phyloP scores from a whole-genome alignment of 1,140 invertebrate genomes.

The Portunus trituberculatus region DNA sequence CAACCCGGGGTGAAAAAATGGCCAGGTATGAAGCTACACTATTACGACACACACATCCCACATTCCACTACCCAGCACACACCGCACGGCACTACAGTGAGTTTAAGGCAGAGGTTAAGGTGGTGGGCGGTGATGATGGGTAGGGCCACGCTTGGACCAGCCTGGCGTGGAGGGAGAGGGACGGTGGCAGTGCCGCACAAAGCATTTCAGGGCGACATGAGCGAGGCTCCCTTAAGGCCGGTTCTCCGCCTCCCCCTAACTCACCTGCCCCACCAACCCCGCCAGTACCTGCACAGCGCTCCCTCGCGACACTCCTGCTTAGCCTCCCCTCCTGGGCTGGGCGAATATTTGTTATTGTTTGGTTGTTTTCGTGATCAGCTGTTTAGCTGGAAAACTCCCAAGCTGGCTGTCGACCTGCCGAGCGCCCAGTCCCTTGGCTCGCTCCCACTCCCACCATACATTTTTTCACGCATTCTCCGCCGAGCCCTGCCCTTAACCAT shows the following conservation, averaged over 20 bases:
- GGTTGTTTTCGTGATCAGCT: conserved; percentile 67
- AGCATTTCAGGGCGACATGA: conserved; percentile 48
- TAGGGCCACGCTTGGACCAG: background rate
- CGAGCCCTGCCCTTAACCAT: background rate
- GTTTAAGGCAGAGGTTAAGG: too few species aligned
- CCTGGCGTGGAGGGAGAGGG: background rate
- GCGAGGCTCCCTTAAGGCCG: background rate
- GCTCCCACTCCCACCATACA: background rate
- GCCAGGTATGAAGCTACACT: background rate
- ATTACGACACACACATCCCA: background rate
- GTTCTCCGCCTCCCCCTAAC: background rate
- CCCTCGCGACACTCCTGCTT: background rate
- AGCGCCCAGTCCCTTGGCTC: background rate
- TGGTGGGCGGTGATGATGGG: too few species aligned
- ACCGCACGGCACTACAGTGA: background rate
- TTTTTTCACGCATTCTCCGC: background rate
- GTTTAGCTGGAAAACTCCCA: conserved; percentile 67
- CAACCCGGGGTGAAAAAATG: background rate
- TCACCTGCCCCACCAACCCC: background rate
- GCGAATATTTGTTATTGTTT: conserved; percentile 59
- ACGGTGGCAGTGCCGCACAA: conserved; percentile 10
- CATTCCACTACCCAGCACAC: background rate
- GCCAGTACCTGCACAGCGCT: conserved; percentile 46
- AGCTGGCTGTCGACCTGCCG: conserved; percentile 16
- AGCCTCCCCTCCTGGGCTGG: background rate